A percentile compares a stretch with the other conserved stretches of the same genome.
phyloP scores from a whole-genome alignment of 2,888 invertebrate genomes.

The Branchipolynoe longqiensis region DNA sequence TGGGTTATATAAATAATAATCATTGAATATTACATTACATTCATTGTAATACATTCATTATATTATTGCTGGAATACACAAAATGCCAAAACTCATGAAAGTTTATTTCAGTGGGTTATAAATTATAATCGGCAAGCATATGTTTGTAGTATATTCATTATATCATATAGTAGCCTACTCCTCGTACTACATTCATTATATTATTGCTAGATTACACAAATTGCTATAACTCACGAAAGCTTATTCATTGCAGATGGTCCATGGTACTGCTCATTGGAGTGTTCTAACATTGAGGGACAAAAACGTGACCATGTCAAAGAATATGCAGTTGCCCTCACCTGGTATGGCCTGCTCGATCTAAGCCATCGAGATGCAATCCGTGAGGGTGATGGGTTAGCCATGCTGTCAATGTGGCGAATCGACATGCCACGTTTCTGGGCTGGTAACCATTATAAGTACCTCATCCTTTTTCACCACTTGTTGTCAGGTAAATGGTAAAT shows the following conservation, averaged over 20 bases:
- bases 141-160: no score
- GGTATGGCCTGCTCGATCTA: conserved; percentile 34
- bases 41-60: no score
- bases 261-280: conserved; percentile 32
- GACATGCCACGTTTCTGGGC: conserved; percentile 32
- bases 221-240: neutral
- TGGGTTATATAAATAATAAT: no score
- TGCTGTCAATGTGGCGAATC: conserved; percentile 29
- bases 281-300: neutral
- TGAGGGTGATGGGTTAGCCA: conserved; percentile 39
- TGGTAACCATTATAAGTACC: conserved; percentile 50
- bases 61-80: no score
- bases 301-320: neutral
- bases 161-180: no score
- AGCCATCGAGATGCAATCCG: conserved; percentile 33
- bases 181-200: no score
- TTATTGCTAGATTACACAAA: neutral
- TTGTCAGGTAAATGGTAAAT: conserved; percentile 38
- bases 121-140: neutral
- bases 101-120: neutral
- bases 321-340: neutral
- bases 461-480: conserved; percentile 34
- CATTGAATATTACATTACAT: no score
- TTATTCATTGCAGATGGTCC: neutral
- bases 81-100: no score